Evolutionary conservation across 2,888 invertebrate species (phyloP), one percentile per base, ranked within the genome.

Genomic region (Craniophora ligustri): DNA sequence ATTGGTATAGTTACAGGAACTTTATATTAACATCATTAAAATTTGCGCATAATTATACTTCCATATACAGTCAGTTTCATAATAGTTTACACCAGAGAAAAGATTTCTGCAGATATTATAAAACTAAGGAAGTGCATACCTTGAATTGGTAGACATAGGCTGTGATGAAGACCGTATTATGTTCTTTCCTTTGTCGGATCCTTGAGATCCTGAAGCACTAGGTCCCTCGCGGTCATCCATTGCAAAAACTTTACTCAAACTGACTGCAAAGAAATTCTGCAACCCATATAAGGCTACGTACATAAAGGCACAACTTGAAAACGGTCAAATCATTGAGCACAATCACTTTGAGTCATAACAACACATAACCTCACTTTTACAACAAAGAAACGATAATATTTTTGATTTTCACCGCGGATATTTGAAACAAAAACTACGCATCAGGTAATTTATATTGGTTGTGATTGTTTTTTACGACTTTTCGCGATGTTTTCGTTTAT

Each of bases 221-320:
- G 87, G 65, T n/a, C 72, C 79, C n/a, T 91, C 87, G 13, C 85
- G 91, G 55, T 91, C 91, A 63, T 89, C 84, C 92, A 92, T 92
- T 39, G 66, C 72, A 72, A 73, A 74, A 72, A 67, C 58, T 62
- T 64, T 60, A 73, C 56, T 69, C 57, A 57, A 78, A 87, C 84
- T 87, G 80, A 79, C 47, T 63, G 45, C 51, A 48, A 40, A 45
- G 67, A 75, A 59, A 80, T 78, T 79, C 76, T 75, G 83, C 76
- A 84, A 80, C 69, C 90, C 89, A 73, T 90, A 88, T 77, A 91
- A 81, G 91, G 92, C 77, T 65, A 67, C 67, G 54, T 47, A 78
- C 71, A 70, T 75, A 72, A 81, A 80, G 80, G 80, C 71, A 81
- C 81, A 62, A 76, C 69, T 74, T 85, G 70, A 84, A 89, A 87